Base-by-base conservation (phyloP, 2,113 vertebrate genomes). In the Orycteropus afer region DNA sequence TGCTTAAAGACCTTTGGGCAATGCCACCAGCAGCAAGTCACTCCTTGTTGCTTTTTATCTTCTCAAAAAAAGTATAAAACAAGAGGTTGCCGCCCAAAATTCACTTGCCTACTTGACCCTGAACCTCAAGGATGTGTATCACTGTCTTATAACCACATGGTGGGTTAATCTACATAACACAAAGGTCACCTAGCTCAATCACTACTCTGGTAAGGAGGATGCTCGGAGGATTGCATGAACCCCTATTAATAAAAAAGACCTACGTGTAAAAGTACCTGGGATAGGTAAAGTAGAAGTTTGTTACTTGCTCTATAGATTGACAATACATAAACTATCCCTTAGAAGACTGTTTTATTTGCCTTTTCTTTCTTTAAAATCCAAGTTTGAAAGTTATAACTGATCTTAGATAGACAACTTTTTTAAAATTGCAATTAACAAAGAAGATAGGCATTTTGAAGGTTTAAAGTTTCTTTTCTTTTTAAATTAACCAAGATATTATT, bases 401-500 rank as follows among this genome's bases (percentile, higher is more conserved):
- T 76, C 91, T 79, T 57, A 10, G 73, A 57, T 22, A 65, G 55
- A 47, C 1, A 74, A 1, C 5, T 82, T 59, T 87, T 45, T 18
- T 85, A 77, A 89, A 93, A 45, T 61, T 81, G 22, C 12, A 53
- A 42, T 76, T 89, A 55, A 89, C 22, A 95, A 82, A 89, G 9
- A 63, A 90, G 45, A 89, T 11, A 84, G 37, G 53, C 32, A 61
- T 32, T 55, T n/a, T 37, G 20, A 63, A 12, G 63, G 11, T 83
- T 61, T 20, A 29, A 94, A 73, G 2, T n/a, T 96, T 18, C n/a
- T 71, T 18, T 34, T 74, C 94, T 53, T 93, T 49, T 93, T 89
- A n/a, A 27, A 14, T 71, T 90, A 61, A 84, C 71, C 17, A 71
- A 79, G 7, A 63, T 61, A 49, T 34, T 63, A 89, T 34, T 63